Evolutionary conservation across 2,797 vertebrate species (phyloP).

Genomic region (Crenuchus spilurus): DNA sequence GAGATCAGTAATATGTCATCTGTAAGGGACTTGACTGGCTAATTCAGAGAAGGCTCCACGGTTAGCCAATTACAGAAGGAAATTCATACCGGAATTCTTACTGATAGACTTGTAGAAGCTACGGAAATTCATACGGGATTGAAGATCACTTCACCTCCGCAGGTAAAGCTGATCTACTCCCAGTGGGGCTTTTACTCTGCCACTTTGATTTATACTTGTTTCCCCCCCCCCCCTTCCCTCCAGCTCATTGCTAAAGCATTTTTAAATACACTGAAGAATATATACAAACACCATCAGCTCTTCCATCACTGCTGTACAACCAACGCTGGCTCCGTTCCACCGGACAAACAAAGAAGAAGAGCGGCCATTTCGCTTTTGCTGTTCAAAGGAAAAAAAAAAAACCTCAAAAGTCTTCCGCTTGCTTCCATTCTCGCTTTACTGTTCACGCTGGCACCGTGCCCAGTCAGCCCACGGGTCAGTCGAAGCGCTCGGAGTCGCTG

Average conservation of each 20-base stretch:
- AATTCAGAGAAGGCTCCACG: no score
- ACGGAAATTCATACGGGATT: background rate
- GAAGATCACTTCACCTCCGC: background rate
- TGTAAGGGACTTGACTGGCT: background rate
- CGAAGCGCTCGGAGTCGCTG: slow-evolving; percentile 11
- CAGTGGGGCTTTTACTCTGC: background rate
- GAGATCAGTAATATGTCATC: background rate
- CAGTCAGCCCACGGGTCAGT: slow-evolving; percentile 22
- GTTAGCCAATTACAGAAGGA: no score
- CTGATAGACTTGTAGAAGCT: no score
- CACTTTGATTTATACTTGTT: background rate
- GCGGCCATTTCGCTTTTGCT: slow-evolving; percentile 18
- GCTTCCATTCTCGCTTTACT: background rate
- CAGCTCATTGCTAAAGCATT: slow-evolving; percentile 59
- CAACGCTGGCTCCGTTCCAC: slow-evolving; percentile 38
- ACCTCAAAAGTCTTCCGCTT: background rate
- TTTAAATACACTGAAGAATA: slow-evolving; percentile 79
- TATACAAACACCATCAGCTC: slow-evolving; percentile 70
- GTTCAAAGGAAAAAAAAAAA: background rate
- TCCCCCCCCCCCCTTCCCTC: slow-evolving; percentile 18
- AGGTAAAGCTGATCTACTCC: background rate
- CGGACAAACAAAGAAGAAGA: background rate
- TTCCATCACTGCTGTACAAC: slow-evolving; percentile 60
- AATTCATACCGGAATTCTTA: background rate
- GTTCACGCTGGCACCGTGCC: slow-evolving; percentile 26